Conservation (phyloP, 2,113 vertebrate species). For the Psittacula cyanocephala region DNA sequence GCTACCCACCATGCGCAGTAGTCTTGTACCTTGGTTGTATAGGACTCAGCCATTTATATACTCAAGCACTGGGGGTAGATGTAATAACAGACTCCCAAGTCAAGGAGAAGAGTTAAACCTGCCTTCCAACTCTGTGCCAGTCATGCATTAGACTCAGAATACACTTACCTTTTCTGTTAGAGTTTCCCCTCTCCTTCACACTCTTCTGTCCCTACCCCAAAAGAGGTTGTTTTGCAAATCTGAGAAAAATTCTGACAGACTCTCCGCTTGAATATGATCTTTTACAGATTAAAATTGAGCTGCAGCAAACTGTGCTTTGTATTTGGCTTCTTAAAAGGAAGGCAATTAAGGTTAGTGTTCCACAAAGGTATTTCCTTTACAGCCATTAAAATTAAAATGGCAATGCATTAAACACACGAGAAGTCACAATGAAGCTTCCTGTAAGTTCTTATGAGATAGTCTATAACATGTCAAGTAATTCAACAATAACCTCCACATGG, state of each 20-base stretch:
- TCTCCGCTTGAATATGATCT: background rate
- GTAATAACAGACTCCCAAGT: background rate
- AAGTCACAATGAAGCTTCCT: constrained; percentile 24
- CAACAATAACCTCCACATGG: background rate
- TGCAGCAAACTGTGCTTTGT: background rate
- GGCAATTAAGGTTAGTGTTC: background rate
- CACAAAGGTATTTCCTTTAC: constrained; percentile 54
- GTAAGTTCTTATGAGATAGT: constrained; percentile 37
- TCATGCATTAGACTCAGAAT: background rate
- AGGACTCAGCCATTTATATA: background rate
- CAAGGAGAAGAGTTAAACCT: background rate
- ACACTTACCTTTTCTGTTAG: background rate
- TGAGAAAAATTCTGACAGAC: background rate
- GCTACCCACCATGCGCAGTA: background rate
- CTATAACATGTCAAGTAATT: background rate
- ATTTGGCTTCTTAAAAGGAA: constrained; percentile 7
- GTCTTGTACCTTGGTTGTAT: background rate
- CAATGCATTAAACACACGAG: constrained; percentile 22
- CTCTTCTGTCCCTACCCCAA: background rate
- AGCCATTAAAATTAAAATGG: constrained; percentile 21
- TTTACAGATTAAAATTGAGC: background rate
- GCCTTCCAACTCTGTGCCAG: background rate
- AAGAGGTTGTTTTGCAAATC: background rate
- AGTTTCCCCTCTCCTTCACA: background rate
- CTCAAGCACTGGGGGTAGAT: background rate